Conservation (phyloP, 2,888 invertebrate genomes). For the Xiphydria camelus region DNA sequence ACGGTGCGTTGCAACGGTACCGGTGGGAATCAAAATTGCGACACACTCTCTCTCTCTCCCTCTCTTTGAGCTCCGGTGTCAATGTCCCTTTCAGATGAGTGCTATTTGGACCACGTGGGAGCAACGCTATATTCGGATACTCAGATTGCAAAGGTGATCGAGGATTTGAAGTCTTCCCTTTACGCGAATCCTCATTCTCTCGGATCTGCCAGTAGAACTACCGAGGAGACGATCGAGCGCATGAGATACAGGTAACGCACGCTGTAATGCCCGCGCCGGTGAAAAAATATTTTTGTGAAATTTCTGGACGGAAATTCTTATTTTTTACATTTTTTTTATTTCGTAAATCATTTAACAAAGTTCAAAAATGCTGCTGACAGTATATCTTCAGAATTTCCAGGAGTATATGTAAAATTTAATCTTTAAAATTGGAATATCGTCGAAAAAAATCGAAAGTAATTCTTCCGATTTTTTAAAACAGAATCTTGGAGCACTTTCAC, state of each 20-base stretch:
- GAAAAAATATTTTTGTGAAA: too few relatives aligned
- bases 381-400: too few relatives aligned
- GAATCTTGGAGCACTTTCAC: constrained; percentile 84
- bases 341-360: too few relatives aligned
- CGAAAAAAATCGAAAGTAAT: background rate
- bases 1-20: too few relatives aligned
- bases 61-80: too few relatives aligned
- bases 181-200: constrained; percentile 90
- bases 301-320: too few relatives aligned
- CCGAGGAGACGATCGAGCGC: constrained; percentile 84
- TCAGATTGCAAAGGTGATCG: constrained; percentile 68
- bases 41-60: too few relatives aligned
- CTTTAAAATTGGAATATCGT: background rate
- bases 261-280: too few relatives aligned
- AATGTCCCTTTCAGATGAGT: constrained; percentile 68
- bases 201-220: constrained; percentile 72
- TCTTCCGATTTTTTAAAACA: constrained; percentile 51
- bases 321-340: too few relatives aligned
- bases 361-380: too few relatives aligned
- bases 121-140: constrained; percentile 78
- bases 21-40: too few relatives aligned
- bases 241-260: constrained; percentile 75
- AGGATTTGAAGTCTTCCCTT: constrained; percentile 71
- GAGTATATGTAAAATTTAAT: too few relatives aligned
- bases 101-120: constrained; percentile 90